phyloP scores from a whole-genome alignment of 1,140 invertebrate genomes.

The Rhyacophila brunnea region DNA sequence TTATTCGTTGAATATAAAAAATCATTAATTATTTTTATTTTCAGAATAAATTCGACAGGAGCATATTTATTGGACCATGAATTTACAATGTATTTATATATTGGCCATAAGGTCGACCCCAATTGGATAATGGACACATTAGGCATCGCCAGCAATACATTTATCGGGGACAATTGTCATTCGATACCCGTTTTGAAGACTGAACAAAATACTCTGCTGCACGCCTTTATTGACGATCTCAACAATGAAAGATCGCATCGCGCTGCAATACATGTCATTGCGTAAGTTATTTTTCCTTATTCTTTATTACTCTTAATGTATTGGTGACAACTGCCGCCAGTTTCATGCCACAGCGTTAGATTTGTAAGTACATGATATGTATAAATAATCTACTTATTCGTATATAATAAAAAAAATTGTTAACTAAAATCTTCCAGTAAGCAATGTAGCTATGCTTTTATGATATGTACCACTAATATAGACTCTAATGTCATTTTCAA shows the following conservation, averaged over 20 bases:
- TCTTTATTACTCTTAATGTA: no score
- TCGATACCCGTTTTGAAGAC: conserved; percentile 79
- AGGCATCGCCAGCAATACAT: conserved; percentile 57
- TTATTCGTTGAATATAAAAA: no score
- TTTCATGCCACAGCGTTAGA: no score
- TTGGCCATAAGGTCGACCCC: conserved; percentile 78
- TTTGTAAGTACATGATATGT: no score
- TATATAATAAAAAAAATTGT: no score
- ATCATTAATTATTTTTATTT: conserved; percentile 26
- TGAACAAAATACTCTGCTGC: conserved; percentile 70
- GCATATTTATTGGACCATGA: conserved; percentile 91
- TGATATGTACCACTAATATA: no score
- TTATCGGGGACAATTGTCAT: conserved; percentile 63
- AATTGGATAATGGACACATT: conserved; percentile 69
- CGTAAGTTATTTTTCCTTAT: conserved; percentile 55
- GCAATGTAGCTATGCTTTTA: no score
- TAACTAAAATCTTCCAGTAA: no score
- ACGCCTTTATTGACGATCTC: conserved; percentile 79
- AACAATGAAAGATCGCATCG: conserved; percentile 82
- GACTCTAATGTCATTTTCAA: no score
- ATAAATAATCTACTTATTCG: no score
- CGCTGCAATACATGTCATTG: conserved; percentile 77
- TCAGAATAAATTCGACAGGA: conserved; percentile 78
- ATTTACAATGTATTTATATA: conserved; percentile 80
- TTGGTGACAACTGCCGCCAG: no score